Conservation (phyloP, 2,797 vertebrate species). For the Neosilurus mollespiculum region DNA sequence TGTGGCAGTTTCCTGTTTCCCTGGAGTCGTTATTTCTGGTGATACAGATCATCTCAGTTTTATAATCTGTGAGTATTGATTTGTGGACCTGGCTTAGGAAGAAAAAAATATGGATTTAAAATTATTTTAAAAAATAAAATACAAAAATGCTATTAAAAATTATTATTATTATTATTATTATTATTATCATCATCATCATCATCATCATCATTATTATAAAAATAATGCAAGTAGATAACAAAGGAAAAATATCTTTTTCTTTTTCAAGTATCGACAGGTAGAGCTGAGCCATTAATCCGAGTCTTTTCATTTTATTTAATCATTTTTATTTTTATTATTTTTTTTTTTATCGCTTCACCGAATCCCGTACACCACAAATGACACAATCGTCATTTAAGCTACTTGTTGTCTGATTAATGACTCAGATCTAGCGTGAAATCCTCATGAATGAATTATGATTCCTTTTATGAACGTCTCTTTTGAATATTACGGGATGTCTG, state of each 20-base stretch:
- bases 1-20: not conserved
- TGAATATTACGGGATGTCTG: no score
- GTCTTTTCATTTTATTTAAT: not conserved
- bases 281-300: no score
- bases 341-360: not conserved
- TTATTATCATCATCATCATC: not conserved
- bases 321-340: not conserved
- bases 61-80: not conserved
- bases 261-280: no score
- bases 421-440: not conserved
- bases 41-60: not conserved
- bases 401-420: not conserved
- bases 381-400: not conserved
- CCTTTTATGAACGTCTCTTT: not conserved
- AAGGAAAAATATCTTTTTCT: no score
- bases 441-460: not conserved
- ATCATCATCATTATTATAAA: no score
- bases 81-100: not conserved
- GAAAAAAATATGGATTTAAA: not conserved
- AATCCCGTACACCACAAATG: not conserved
- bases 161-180: not conserved
- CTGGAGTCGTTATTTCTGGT: not conserved
- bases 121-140: not conserved
- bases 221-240: no score
- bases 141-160: not conserved